phyloP scores from a whole-genome alignment of 2,888 invertebrate species.

The Pyrocoelia pectoralis region DNA sequence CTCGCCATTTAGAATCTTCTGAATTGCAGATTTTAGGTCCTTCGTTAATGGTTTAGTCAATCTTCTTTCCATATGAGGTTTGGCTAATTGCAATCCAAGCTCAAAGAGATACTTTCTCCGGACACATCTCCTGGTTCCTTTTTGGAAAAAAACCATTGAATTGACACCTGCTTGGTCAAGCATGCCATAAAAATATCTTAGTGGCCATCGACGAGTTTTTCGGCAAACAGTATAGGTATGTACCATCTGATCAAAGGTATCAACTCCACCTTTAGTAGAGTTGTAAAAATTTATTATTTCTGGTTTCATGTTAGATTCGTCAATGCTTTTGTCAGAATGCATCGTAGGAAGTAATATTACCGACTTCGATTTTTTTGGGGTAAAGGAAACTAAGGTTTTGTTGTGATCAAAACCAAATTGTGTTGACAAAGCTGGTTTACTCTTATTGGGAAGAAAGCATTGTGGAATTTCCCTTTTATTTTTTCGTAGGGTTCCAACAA shows the following conservation, averaged over 20 bases:
- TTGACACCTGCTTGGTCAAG: conserved; percentile 2
- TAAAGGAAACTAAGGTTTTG: not conserved
- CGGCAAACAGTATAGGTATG: conserved; percentile 3
- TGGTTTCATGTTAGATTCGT: not conserved
- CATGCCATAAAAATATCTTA: conserved; percentile 12
- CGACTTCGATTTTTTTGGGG: not conserved
- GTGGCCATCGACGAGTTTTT: conserved; percentile 11
- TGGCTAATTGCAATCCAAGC: too few species aligned
- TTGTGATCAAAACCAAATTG: too few species aligned
- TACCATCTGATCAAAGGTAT: conserved; percentile 14
- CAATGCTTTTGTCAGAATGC: not conserved
- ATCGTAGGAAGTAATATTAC: conserved; percentile 3
- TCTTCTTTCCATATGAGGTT: too few species aligned
- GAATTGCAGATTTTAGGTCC: too few species aligned
- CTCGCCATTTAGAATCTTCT: too few species aligned
- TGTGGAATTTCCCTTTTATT: too few species aligned
- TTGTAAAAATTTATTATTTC: conserved; percentile 19
- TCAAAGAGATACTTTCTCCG: too few species aligned
- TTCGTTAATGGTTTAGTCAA: too few species aligned
- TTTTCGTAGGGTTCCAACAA: too few species aligned
- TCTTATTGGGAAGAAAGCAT: too few species aligned
- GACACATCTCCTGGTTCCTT: too few species aligned
- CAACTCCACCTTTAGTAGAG: conserved; percentile 11
- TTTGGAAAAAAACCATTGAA: not conserved
- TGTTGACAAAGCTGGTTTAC: not conserved